Conservation (phyloP, 2,113 vertebrate species). For the Coturnix japonica region DNA sequence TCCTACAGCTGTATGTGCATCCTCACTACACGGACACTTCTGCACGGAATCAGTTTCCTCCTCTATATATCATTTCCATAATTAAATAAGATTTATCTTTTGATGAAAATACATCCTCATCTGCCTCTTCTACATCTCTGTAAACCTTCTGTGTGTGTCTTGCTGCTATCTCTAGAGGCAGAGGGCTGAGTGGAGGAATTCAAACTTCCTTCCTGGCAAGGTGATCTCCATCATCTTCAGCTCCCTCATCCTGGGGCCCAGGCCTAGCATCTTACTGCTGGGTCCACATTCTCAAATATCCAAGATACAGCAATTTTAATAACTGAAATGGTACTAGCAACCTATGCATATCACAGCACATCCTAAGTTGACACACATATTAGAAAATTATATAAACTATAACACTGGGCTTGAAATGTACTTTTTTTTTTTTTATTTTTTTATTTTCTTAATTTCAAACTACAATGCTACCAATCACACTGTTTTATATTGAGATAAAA, state of each 20-base stretch:
- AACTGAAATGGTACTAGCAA: neutral
- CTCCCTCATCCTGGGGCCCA: accelerated
- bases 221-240: neutral
- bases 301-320: neutral
- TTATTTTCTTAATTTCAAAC: neutral
- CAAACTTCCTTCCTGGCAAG: neutral
- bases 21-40: neutral
- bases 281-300: neutral
- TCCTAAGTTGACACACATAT: neutral
- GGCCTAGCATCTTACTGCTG: neutral
- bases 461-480: neutral
- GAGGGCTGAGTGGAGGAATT: neutral
- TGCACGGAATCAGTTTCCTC: neutral
- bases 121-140: neutral
- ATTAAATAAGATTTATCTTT: neutral
- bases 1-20: neutral
- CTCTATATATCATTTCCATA: neutral
- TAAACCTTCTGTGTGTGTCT: neutral
- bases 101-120: neutral
- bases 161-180: neutral
- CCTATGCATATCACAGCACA: neutral
- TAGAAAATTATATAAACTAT: neutral
- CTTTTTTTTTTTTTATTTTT: neutral
- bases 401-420: neutral
- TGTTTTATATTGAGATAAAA: neutral